Base-by-base conservation (phyloP, 2,113 vertebrate genomes). In the Tamias sibiricus region DNA sequence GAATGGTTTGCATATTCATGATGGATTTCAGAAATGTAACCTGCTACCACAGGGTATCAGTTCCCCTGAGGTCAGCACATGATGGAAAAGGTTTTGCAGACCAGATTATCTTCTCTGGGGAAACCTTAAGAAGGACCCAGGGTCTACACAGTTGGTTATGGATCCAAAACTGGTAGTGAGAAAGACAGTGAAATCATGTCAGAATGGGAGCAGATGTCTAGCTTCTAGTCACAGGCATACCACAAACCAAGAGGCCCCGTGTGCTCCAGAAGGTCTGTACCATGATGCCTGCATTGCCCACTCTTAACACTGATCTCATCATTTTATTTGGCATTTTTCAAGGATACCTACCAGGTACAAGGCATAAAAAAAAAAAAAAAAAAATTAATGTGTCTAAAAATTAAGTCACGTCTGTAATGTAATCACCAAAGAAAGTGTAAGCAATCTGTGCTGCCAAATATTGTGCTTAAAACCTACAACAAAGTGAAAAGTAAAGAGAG, bases 141-240 rank as follows among this genome's bases (percentile, higher is more conserved):
- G 47, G 26, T 89, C 47, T 57, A 6, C 0, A 64, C 0, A 49
- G 13, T 2, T 40, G 28, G 30, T 0, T 22, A 74, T 1, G 0
- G 8, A 40, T 26, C 44, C 72, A 52, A 32, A 6, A 68, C 14
- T 7, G 12, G 35, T 64, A 10, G 6, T 42, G 16, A 74, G 17
- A 32, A n/a, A n/a, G 8, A 2, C 1, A 44, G 64, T 30, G 14
- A 37, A 44, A 30, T 24, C 9, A 85, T 35, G 3, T 82, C n/a
- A 85, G n/a, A 62, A 66, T 4, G 26, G 12, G 16, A 37, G 26
- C 2, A 3, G 10, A 40, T 42, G 20, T 37, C 4, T 57, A 28
- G n/a, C 22, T 64, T 77, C 72, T 26, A 40, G 20, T 35, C 5
- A 59, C 47, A 47, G 32, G 47, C 17, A 71, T 13, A 6, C n/a